Evolutionary conservation across 2,797 vertebrate species (phyloP), one percentile per base, ranked within the genome.

Genomic region (Ataeniobius toweri): DNA sequence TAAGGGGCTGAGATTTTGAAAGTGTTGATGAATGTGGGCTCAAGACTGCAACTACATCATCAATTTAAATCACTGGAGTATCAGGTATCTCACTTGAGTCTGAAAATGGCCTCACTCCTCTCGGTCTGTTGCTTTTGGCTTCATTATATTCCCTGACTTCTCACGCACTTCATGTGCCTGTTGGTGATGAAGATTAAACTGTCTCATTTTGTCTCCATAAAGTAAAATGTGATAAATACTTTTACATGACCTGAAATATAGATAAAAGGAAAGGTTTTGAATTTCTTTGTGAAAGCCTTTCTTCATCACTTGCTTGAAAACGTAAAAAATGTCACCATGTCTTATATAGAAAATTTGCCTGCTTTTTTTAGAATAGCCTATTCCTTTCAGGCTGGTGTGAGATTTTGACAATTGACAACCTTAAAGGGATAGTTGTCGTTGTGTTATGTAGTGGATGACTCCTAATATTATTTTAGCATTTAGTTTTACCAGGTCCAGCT

Each of bases 11-110:
- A 85, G 53, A 31, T 12, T 61, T 55, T 76, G 73, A 78, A 68
- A 26, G 53, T 31, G 36, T 69, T 82, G 77, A 88, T 87, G 74
- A 61, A 84, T 84, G 55, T 28, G 20, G 12, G 10, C 56, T 26
- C 5, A 5, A 1, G 24, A 46, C 36, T 71, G 51, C 50, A 31
- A 39, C 70, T 10, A 48, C 46, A 71, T 67, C 86, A 85, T 88
- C 65, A 74, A 56, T 88, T 77, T 67, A 78, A 73, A 85, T 87
- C 65, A 68, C 39, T 2, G 31, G 4, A 31, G 55, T 26, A 28
- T 81, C 50, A 22, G 28, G 69, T 44, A 71, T 63, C 86, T 80
- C 75, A 76, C 76, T 18, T 81, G 70, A 72, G 58, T 26, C 61
- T 44, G 46, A 65, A 75, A 41, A 75, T 67, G 44, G 67, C 48